These are phyloP conservation scores for Vulpes vulpes DNA, from an alignment of 2,113 vertebrate genomes.

Conservation along the genomic window DNA sequence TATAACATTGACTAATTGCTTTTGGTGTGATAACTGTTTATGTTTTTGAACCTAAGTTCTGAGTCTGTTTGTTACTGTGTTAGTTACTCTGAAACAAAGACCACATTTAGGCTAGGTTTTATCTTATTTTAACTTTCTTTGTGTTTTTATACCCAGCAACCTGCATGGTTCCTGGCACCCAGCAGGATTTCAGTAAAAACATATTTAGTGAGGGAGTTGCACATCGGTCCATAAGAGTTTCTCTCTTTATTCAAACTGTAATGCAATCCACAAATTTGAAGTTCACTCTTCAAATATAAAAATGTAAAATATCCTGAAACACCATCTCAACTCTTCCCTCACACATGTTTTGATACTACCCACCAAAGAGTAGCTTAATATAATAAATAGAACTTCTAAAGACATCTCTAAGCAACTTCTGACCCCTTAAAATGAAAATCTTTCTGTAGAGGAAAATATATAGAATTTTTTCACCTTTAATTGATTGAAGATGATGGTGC, in stretches of 20 bases:
- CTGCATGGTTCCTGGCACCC: neutral
- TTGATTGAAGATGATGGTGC: constrained; percentile 68
- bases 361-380: neutral
- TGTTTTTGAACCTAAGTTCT: constrained; percentile 2
- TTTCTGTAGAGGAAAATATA: constrained; percentile 24
- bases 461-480: constrained; percentile 53
- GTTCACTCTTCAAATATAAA: constrained; percentile 32
- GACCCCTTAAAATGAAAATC: constrained; percentile 54
- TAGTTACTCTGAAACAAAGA: neutral
- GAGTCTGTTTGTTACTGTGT: neutral
- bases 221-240: neutral
- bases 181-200: constrained; percentile 10
- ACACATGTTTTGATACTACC: neutral
- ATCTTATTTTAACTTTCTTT: neutral
- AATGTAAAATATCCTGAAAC: neutral
- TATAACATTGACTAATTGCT: constrained; percentile 15
- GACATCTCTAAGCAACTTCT: neutral
- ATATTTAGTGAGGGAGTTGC: neutral
- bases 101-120: neutral
- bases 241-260: constrained; percentile 16
- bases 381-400: neutral
- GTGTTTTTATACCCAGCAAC: neutral
- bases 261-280: neutral
- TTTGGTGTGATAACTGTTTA: neutral
- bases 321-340: neutral